Evolutionary conservation across 1,140 invertebrate species (phyloP), one percentile per base, ranked within the genome.

Genomic region (Eurosta solidaginis): DNA sequence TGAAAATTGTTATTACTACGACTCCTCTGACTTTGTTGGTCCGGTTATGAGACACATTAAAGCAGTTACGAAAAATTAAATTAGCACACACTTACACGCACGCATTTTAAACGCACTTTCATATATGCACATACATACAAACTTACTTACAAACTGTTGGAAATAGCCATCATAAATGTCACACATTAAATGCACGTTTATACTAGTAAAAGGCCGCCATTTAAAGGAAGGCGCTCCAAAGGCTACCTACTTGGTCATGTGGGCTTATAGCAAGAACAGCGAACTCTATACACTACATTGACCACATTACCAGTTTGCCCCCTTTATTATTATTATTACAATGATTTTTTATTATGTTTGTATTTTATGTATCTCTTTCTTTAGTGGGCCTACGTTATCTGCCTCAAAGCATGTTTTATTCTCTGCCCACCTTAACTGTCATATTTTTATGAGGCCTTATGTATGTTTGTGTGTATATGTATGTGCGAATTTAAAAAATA

Each of bases 141-240:
- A 12, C 14, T 2, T 6, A 59, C 14, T 6, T 17, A 33, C 27
- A 59, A 1, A 17, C 29, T 59, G 54, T 29, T n/a, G 54, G 27
- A 12, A 14, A 22, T 3, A 33, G 54, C 27, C n/a, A 17, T 14
- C 27, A 29, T 59, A 59, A 59, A 59, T 59, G 54, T 59, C 54
- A 59, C 54, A 59, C 54, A 59, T 59, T 59, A 59, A 59, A 59
- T 59, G 54, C 54, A 59, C 54, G 54, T 59, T 59, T 59, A 59
- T 59, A 29, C 27, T 14, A 33, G 29, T 59, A 59, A 59, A 59
- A 33, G 29, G 54, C 54, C 54, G 54, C 29, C 54, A 59, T 59
- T 59, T 59, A 59, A 25, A 59, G 27, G n/a, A n/a, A n/a, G 29
- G 54, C 54, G 25, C 29, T 59, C 54, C 25, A 47, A 59, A 59